phyloP scores from a whole-genome alignment of 2,888 invertebrate species.

The Limnephilus lunatus region DNA sequence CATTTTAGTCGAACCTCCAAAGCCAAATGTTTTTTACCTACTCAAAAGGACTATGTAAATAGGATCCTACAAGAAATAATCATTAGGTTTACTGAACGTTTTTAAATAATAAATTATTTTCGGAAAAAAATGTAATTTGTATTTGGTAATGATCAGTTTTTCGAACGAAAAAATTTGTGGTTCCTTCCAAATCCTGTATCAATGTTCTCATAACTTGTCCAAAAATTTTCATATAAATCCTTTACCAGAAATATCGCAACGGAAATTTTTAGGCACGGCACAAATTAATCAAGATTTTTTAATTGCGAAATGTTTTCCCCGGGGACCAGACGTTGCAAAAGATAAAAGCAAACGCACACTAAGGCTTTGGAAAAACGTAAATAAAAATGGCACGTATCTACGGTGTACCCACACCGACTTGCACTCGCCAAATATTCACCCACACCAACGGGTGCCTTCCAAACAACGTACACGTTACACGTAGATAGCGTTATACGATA shows the following conservation, averaged over 20 bases:
- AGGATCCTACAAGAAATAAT: no score
- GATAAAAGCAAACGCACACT: constrained; percentile 38
- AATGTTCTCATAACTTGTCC: neutral
- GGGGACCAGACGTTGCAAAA: constrained; percentile 26
- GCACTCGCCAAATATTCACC: constrained; percentile 13
- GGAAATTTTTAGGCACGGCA: neutral
- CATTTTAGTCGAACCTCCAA: no score
- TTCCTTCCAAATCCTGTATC: neutral
- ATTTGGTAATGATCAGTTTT: neutral
- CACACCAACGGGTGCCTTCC: neutral
- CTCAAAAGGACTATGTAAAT: no score
- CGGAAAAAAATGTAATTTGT: neutral
- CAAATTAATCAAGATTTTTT: constrained; percentile 35
- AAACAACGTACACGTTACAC: constrained; percentile 18
- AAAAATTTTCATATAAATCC: neutral
- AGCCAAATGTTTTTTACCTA: no score
- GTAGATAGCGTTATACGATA: neutral
- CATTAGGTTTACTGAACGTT: no score
- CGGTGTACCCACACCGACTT: constrained; percentile 5
- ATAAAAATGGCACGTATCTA: constrained; percentile 30
- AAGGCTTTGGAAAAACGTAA: constrained; percentile 22
- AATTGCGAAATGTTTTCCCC: constrained; percentile 44
- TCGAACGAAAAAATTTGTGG: no score
- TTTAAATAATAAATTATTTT: neutral
- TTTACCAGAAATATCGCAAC: neutral